Conservation (phyloP, 2,888 invertebrate genomes). For the Mongoloraphidia duomilia region DNA sequence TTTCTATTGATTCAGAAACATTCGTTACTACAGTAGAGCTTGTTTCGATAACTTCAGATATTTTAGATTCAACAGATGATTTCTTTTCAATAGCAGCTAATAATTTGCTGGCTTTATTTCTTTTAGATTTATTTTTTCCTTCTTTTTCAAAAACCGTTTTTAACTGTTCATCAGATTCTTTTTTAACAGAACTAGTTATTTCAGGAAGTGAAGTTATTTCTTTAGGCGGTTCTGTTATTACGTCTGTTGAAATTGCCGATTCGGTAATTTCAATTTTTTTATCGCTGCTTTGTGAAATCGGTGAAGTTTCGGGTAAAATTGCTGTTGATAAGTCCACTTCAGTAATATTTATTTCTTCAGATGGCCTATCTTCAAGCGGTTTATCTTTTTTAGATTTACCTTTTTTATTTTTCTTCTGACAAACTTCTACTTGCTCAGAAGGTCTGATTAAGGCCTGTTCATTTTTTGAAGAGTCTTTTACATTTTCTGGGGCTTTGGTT, state of each 20-base stretch:
- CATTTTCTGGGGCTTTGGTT: neutral
- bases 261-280: too few relatives aligned
- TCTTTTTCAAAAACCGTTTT: slow-evolving; percentile 2
- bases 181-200: slow-evolving; percentile 3
- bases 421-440: slow-evolving; percentile 12
- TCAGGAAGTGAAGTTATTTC: neutral
- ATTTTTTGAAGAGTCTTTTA: slow-evolving; percentile 8
- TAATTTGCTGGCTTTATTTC: too few relatives aligned
- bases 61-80: too few relatives aligned
- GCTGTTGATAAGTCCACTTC: neutral
- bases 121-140: neutral
- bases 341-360: neutral
- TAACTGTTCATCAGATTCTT: neutral
- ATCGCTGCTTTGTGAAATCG: too few relatives aligned
- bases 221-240: too few relatives aligned
- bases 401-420: slow-evolving; percentile 1
- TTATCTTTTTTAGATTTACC: neutral
- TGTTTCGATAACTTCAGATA: too few relatives aligned
- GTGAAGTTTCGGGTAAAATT: too few relatives aligned
- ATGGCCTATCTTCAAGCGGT: neutral
- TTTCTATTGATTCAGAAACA: too few relatives aligned
- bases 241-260: too few relatives aligned
- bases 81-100: too few relatives aligned
- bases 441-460: slow-evolving; percentile 11
- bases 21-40: too few relatives aligned